These are phyloP conservation scores for Picus viridis DNA, from an alignment of 2,797 vertebrate genomes.

Conservation along the genomic window DNA sequence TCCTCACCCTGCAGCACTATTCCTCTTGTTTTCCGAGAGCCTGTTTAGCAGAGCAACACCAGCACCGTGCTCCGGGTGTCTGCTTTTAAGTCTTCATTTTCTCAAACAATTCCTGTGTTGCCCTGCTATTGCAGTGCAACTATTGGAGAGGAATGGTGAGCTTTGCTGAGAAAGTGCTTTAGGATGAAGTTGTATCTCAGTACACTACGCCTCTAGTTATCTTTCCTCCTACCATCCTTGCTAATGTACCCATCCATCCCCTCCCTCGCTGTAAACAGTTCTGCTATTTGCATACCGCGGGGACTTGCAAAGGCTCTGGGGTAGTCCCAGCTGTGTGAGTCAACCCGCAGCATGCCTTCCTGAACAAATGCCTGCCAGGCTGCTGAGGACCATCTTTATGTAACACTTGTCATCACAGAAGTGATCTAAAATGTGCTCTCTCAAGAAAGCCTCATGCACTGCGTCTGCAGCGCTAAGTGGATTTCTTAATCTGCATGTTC, in stretches of 20 bases:
- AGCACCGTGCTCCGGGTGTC: not conserved
- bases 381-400: not conserved
- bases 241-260: not conserved
- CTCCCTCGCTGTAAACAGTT: not conserved
- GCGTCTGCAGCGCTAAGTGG: not conserved
- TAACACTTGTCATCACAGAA: not conserved
- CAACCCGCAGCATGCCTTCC: fast-evolving
- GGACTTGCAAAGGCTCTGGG: not conserved
- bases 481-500: not conserved
- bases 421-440: not conserved
- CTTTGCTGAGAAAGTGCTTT: not conserved
- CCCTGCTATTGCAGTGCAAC: not conserved
- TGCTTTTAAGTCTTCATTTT: not conserved
- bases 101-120: not conserved
- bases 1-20: fast-evolving
- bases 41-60: not conserved
- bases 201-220: not conserved
- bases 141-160: not conserved
- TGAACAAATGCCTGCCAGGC: not conserved
- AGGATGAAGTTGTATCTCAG: not conserved
- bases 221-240: not conserved
- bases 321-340: not conserved
- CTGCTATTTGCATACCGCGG: fast-evolving
- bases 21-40: not conserved
- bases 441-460: not conserved